Base-by-base conservation (phyloP, 2,113 vertebrate genomes). In the Brachyhypopomus gauderio region DNA sequence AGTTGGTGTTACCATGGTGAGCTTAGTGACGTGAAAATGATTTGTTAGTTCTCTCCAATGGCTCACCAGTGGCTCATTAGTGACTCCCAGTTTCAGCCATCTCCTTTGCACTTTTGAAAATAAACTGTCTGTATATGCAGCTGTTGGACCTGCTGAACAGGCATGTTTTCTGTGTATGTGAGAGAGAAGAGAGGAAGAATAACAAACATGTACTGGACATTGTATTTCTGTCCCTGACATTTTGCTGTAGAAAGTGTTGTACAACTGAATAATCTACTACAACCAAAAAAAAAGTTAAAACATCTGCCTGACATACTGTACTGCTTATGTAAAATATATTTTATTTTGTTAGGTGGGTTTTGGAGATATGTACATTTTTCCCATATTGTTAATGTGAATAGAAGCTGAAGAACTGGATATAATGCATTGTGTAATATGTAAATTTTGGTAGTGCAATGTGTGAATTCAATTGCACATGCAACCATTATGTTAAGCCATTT, bases 71-170 rank as follows among this genome's bases (percentile, higher is more conserved):
- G 73, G 80, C 23, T 45, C 58, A 41, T 30, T 71, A 70, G 60
- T 59, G 82, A 55, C 75, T 67, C 45, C 45, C 70, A 56, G 71
- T 25, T 45, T 58, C 64, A 25, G 45, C 20, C 41, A 55, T 55
- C 20, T 80, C 67, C 75, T 82, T 82, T 83, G 84, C 84, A 85
- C 84, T 85, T 83, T 83, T 56, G 76, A 23, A 62, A 84, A 48
- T 72, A 72, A 59, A 62, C 38, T 14, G 38, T 58, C 74, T 80
- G 78, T 48, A 77, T 16, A 84, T 63, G 75, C 67, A 76, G 30
- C 45, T 41, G 72, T 22, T 38, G 58, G 72, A 74, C 27, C 77
- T 72, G 75, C 82, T 84, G 75, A 81, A 74, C 52, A 72, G 52
- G 79, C 69, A 69, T 66, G 73, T 69, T 67, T 59, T 52, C 36